A percentile compares a stretch with the other conserved stretches of the same genome.
These are phyloP conservation scores for Octomys mimax DNA, from an alignment of 2,797 vertebrate species.

Conservation along the genomic window DNA sequence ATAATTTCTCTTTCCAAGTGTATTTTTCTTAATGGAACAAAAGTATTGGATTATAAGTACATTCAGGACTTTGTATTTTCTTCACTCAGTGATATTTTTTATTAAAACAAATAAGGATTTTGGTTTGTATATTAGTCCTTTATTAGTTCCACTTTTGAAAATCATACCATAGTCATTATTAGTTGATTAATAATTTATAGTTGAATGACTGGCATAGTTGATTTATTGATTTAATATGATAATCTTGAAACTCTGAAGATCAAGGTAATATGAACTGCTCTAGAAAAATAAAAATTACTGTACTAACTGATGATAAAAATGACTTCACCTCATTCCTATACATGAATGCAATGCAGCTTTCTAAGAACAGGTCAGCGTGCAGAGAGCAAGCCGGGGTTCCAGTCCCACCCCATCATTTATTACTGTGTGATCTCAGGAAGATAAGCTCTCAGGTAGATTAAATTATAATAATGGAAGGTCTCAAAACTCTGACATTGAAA, in stretches of 20 bases:
- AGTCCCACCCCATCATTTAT: background rate
- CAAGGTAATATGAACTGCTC: background rate
- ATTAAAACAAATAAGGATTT: background rate
- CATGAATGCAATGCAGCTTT: background rate
- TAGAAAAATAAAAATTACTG: slow-evolving; percentile 5
- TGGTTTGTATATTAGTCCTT: background rate
- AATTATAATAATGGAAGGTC: background rate
- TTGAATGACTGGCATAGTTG: too few relatives aligned
- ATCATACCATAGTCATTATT: background rate
- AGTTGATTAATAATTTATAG: background rate
- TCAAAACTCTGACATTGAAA: background rate
- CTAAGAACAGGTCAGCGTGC: background rate
- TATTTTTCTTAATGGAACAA: background rate
- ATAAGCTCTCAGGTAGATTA: background rate
- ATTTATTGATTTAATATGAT: background rate
- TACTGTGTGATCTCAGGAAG: background rate
- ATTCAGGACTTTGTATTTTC: background rate
- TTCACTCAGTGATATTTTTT: background rate
- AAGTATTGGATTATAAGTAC: background rate
- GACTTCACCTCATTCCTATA: background rate
- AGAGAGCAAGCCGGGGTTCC: background rate
- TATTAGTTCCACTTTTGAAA: background rate
- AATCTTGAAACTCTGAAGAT: background rate
- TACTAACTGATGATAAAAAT: background rate
- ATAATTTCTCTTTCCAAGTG: background rate